Evolutionary conservation across 2,113 vertebrate genomes (phyloP), one percentile per base, ranked within the genome.

Genomic region (Andinoacara biseriatus): DNA sequence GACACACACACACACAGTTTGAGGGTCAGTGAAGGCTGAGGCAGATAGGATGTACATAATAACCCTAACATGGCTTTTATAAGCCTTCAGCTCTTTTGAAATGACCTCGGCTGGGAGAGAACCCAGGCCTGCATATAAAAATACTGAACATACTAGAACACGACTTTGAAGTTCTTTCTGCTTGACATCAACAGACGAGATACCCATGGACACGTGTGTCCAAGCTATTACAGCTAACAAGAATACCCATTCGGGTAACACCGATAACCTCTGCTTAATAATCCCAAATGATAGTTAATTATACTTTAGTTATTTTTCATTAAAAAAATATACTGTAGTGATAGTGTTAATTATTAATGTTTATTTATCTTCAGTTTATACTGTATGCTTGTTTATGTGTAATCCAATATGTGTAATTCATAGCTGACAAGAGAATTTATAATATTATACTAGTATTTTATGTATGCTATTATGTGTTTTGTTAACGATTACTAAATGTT

Each of bases 31-130:
- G 74, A 62, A 85, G 91, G 90, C 92, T 80, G 49, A 63, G 85
- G 76, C 88, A 95, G 90, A 90, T 89, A 90, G 89, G 88, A 92
- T 88, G 90, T 90, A 90, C 83, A 87, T 87, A 91, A 91, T 86
- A 94, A 87, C 84, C 91, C 84, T 89, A 90, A 93, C 92, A 93
- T 92, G 91, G 77, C 76, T 93, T 95, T 94, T 94, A 94, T 91
- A 93, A 93, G 92, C 85, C 87, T 87, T 86, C 80, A 77, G 87
- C 79, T 93, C 89, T 91, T 82, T 86, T 80, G 79, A 92, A 93
- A 92, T 75, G 40, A 82, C 84, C 81, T 78, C 79, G 67, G 54
- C 80, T 83, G 82, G 81, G 90, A 92, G 81, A 90, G 86, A 94
- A 92, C 76, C 74, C 91, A 93, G 92, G 77, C 86, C 85, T 75